Conservation (phyloP, 2,797 vertebrate genomes). For the Odontamblyopus rebecca region DNA sequence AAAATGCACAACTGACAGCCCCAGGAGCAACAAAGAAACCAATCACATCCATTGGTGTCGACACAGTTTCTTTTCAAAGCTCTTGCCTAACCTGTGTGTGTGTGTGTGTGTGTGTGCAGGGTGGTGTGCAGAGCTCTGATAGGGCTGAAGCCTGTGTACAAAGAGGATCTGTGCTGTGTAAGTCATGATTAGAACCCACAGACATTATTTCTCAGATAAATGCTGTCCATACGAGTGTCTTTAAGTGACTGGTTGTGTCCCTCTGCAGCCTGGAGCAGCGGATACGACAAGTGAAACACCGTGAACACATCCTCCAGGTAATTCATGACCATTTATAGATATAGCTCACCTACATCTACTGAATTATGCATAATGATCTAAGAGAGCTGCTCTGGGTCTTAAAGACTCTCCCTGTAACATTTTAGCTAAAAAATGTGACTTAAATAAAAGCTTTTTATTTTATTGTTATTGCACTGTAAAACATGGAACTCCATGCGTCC, state of each 20-base stretch:
- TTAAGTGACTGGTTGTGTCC: neutral
- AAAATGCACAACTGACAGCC: slow-evolving; percentile 35
- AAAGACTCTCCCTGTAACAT: neutral
- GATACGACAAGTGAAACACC: neutral
- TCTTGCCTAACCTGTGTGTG: neutral
- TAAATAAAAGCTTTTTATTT: too few species aligned
- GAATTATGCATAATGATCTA: neutral
- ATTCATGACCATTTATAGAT: slow-evolving; percentile 7
- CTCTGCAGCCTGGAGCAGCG: neutral
- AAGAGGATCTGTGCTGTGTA: slow-evolving; percentile 29
- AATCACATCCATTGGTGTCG: slow-evolving; percentile 13
- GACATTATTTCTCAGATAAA: neutral
- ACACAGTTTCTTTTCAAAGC: neutral
- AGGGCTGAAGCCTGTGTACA: neutral
- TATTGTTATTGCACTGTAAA: too few species aligned
- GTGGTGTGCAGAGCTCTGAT: neutral
- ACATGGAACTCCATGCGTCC: too few species aligned
- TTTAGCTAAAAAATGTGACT: too few species aligned
- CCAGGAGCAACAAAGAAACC: slow-evolving; percentile 2
- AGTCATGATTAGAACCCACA: neutral
- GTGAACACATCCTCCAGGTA: slow-evolving; percentile 30
- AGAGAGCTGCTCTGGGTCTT: neutral
- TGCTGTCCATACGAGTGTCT: neutral
- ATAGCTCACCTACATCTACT: neutral
- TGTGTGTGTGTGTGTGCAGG: slow-evolving; percentile 21